Evolutionary conservation across 2,113 vertebrate genomes (phyloP).

Genomic region (Pitta sordida): DNA sequence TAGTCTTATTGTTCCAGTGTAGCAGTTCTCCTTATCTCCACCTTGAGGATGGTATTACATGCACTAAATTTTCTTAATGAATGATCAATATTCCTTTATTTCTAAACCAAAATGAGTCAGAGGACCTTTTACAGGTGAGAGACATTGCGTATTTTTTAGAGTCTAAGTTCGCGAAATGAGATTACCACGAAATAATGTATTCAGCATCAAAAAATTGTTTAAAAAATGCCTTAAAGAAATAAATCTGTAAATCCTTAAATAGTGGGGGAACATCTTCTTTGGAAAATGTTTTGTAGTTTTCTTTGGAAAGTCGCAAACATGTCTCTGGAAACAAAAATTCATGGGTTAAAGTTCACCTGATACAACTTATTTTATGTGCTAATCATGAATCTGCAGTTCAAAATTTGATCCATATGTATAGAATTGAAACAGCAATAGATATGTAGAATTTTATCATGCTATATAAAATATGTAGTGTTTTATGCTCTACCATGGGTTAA

Average conservation of each 20-base stretch:
- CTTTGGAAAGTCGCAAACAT: neutral
- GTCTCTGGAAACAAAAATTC: rapidly evolving
- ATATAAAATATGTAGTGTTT: neutral
- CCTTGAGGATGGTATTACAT: neutral
- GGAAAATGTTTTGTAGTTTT: neutral
- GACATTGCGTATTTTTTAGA: neutral
- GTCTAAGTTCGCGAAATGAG: neutral
- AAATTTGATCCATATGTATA: neutral
- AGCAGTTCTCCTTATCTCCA: neutral
- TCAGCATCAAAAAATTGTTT: neutral
- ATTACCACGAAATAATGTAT: neutral
- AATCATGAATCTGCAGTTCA: neutral
- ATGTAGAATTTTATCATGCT: neutral
- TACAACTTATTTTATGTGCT: neutral
- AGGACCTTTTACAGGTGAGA: neutral
- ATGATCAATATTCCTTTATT: slow-evolving; percentile 10
- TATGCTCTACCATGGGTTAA: neutral
- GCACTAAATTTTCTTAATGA: neutral
- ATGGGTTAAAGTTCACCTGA: neutral
- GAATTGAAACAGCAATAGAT: neutral
- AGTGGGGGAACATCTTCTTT: neutral
- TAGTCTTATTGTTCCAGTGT: neutral
- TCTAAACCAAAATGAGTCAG: neutral
- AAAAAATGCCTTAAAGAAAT: neutral
- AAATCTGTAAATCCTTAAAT: neutral